These are phyloP conservation scores for Platalea minor DNA, from an alignment of 2,797 vertebrate species.

Conservation along the genomic window DNA sequence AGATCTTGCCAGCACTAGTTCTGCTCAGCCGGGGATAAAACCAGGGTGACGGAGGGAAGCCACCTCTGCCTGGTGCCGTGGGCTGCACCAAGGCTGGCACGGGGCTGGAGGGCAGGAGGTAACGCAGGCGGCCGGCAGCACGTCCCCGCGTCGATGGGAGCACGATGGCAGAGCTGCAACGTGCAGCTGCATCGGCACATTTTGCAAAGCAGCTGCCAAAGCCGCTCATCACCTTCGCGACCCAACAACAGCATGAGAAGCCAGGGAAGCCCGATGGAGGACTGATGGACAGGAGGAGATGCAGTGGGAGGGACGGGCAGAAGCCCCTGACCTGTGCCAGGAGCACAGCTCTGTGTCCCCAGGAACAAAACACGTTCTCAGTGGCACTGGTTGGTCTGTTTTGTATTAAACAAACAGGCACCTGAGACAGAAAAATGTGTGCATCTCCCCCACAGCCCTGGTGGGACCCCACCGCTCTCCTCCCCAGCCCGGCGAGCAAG, in stretches of 20 bases:
- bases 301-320: neutral
- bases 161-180: neutral
- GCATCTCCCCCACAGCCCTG: neutral
- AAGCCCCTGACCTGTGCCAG: neutral
- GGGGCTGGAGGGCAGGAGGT: neutral
- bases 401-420: neutral
- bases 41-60: neutral
- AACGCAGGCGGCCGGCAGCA: neutral
- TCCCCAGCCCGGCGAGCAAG: neutral
- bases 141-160: neutral
- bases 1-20: neutral
- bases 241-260: neutral
- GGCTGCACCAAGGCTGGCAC: neutral
- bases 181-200: fast-evolving
- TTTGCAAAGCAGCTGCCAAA: neutral
- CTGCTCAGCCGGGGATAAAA: neutral
- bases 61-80: neutral
- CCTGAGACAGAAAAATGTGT: neutral
- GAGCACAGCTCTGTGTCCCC: neutral
- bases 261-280: no score
- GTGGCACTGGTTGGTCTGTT: neutral
- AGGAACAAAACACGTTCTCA: neutral
- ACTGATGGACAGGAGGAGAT: neutral
- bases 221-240: neutral
- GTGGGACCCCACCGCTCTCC: neutral